Base-by-base conservation (phyloP, 2,888 invertebrate species). In the Blastobasis lacticolella region DNA sequence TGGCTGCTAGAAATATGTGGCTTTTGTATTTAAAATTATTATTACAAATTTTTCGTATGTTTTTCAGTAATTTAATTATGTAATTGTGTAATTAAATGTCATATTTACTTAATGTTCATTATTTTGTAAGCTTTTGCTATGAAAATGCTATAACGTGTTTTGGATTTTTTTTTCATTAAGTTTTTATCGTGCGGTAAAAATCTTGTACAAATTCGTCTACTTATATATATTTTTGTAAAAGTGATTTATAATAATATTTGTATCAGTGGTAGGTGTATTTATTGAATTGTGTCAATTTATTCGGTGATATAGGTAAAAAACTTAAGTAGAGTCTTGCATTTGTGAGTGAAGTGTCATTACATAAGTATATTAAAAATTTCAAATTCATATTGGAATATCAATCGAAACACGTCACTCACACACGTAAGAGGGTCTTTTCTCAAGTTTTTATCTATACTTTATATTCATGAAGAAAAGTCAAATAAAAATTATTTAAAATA, bases 1-100 rank as follows among this genome's bases (percentile, higher is more conserved):
- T 87, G 87, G 87, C 85, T 86, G 86, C 81, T 69, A 72, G 64
- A 62, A 64, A 51, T 56, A 49, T 71, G 67, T 71, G 66, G 71
- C 71, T 69, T 70, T 23, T 23, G 23, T 23, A 23, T 23, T 23
- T 23, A 23, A 23, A 23, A 23, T 23, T 23, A 23, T 23, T 23
- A 23, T 23, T 23, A 23, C 23, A 23, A 23, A 23, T 23, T 23
- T 23, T 23, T 23, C 23, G 23, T 23, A 23, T 23, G 23, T 23
- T 23, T 23, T 23, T 23, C 23, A 23, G 23, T 23, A 23, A 52
- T 46, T 50, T 49, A 49, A 49, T 38, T 54, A 58, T 62, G 57
- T 55, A 54, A 50, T 49, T 55, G 52, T 58, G 54, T 58, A 56
- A 56, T 53, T 52, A 46, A 51, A 23, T 54, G 51, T 54, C 37